Conservation (phyloP, 2,888 invertebrate genomes). For the Epistrophe grossulariae region DNA sequence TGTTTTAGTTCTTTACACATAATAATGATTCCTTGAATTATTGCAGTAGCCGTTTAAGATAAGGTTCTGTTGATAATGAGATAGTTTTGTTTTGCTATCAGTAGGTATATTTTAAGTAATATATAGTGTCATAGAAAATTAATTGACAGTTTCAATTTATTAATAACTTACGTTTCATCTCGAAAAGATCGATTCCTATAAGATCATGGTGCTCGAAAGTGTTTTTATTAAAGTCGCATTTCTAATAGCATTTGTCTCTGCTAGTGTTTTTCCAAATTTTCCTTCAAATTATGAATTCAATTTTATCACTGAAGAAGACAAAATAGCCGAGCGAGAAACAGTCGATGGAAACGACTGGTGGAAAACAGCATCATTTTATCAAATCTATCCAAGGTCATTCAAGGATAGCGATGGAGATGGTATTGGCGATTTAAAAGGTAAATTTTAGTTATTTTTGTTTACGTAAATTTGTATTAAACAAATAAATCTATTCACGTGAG, state of each 20-base stretch:
- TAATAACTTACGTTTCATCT: background rate
- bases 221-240: background rate
- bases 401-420: slow-evolving; percentile 93
- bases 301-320: background rate
- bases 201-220: background rate
- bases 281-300: background rate
- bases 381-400: slow-evolving; percentile 94
- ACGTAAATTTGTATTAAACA: too few species aligned
- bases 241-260: background rate
- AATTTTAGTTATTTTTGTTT: too few species aligned
- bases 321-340: background rate
- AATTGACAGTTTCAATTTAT: background rate
- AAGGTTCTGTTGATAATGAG: background rate
- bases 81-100: background rate
- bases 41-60: background rate
- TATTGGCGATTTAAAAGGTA: slow-evolving; percentile 92
- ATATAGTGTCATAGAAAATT: background rate
- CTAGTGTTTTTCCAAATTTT: slow-evolving; percentile 20
- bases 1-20: background rate
- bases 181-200: background rate
- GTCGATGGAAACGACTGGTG: slow-evolving; percentile 86
- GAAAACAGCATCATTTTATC: slow-evolving; percentile 92
- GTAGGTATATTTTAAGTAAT: background rate
- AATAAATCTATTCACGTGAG: too few species aligned
- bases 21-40: background rate